Conservation (phyloP, 1,140 invertebrate genomes). For the Ptiloglossa arizonensis region DNA sequence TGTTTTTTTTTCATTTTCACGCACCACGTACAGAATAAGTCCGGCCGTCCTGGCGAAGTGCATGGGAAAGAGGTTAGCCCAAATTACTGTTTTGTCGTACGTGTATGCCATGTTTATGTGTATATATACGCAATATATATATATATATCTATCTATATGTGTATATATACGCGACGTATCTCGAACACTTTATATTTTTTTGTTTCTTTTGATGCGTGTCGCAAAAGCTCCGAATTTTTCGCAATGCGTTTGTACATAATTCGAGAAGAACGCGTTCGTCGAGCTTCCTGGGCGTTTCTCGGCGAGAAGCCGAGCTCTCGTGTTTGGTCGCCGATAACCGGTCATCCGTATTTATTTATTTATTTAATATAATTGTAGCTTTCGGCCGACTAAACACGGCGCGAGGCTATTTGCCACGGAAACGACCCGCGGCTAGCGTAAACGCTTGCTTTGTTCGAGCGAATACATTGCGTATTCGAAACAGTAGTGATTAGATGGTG, state of each 20-base stretch:
- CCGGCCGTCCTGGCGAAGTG: slow-evolving; percentile 80
- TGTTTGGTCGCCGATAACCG: neutral
- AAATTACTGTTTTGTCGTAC: slow-evolving; percentile 57
- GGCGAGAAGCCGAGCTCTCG: too few relatives aligned
- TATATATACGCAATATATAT: slow-evolving; percentile 39
- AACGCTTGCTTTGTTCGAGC: slow-evolving; percentile 64
- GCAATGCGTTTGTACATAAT: slow-evolving; percentile 39
- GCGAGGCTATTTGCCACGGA: neutral
- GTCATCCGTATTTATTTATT: neutral
- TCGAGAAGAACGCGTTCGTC: slow-evolving; percentile 6
- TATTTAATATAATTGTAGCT: neutral
- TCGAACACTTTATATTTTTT: slow-evolving; percentile 12
- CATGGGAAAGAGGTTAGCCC: slow-evolving; percentile 82
- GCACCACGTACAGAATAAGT: slow-evolving; percentile 72
- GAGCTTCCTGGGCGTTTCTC: neutral
- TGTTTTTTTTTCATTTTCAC: slow-evolving; percentile 66
- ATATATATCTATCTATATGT: slow-evolving; percentile 25
- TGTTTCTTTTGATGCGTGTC: slow-evolving; percentile 42
- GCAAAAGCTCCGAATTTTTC: slow-evolving; percentile 32
- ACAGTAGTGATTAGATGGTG: slow-evolving; percentile 50
- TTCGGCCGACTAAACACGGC: neutral
- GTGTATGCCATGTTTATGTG: slow-evolving; percentile 25
- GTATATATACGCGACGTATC: slow-evolving; percentile 41
- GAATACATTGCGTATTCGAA: slow-evolving; percentile 50
- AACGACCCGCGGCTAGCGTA: slow-evolving; percentile 12